Evolutionary conservation across 2,888 invertebrate species (phyloP), one percentile per base, ranked within the genome.

Genomic region (Mesoligia furuncula): DNA sequence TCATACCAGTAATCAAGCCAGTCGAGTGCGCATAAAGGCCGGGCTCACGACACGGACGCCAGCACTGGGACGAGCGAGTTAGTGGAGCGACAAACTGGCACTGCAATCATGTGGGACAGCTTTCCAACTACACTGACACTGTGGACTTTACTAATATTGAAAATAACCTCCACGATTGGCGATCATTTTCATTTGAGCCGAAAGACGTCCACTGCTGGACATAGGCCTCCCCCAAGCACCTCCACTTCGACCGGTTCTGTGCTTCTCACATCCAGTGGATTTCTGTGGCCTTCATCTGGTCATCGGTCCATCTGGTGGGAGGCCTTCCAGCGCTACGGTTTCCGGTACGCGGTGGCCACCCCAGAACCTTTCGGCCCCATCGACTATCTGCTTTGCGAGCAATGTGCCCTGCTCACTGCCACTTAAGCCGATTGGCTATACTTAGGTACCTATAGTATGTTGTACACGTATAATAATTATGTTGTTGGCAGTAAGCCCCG

Each of bases 101-200:
- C 80, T 72, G 77, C 73, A 62, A 57, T 75, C 85, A 86, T 85
- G 79, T 89, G 79, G 79, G 69, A 79, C 90, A 80, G 62, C 85
- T 85, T 83, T 81, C 88, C 72, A 83, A 71, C 64, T 42, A 59
- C 48, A 75, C 62, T 6, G 2, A 69, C 27, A 74, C 68, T 81
- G 24, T 45, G 70, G 64, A 51, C 73, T 36, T 61, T 27, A 59
- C 15, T 59, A 27, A 59, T 59, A 59, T 59, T 59, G 59, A 27
- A 59, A 59, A 59, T 59, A 59, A 59, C 27, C 27, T 15, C 59
- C 27, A 59, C 59, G 27, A 59, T 27, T 59, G 59, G 6, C 27
- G 15, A 15, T 15, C 54, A n/a, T 51, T 20, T 11, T n/a, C 54
- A 24, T 11, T 24, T 4, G 2, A 51, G 24, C 24, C 24, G 11